A percentile compares a stretch with the other conserved stretches of the same genome.
phyloP scores from a whole-genome alignment of 2,797 vertebrate species.

The Ficedula albicollis region DNA sequence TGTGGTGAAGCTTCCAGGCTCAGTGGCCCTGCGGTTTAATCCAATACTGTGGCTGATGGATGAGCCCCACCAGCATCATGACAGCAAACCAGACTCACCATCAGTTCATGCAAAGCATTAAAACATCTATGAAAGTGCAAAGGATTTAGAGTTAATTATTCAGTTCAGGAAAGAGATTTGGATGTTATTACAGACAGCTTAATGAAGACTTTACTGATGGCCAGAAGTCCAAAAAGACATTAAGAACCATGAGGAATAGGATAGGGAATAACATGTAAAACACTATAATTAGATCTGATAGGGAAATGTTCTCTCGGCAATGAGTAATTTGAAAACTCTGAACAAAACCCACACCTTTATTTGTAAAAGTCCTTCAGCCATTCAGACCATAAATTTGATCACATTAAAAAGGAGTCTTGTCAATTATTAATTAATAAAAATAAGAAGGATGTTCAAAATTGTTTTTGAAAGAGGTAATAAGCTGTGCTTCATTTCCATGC shows the following conservation, averaged over 20 bases:
- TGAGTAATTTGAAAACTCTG: neutral
- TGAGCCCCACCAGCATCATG: neutral
- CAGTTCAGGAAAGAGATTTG: neutral
- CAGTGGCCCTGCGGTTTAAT: fast-evolving
- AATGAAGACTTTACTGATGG: conserved; percentile 15
- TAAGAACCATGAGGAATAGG: neutral
- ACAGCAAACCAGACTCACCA: neutral
- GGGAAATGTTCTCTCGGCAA: neutral
- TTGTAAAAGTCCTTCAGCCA: fast-evolving
- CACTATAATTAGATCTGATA: neutral
- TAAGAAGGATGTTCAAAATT: neutral
- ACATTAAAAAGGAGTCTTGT: neutral
- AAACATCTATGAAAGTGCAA: neutral
- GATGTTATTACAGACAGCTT: neutral
- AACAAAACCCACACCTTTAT: neutral
- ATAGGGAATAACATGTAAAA: neutral
- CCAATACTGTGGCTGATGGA: neutral
- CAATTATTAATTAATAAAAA: neutral
- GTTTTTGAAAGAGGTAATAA: neutral
- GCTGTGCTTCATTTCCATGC: neutral
- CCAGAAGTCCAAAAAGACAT: neutral
- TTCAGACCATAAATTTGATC: neutral
- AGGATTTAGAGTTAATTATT: conserved; percentile 32
- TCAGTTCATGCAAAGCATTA: neutral
- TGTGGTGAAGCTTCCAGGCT: neutral